Percentiles rank a stretch among this genome's conserved stretches.
These are phyloP conservation scores for Hormaphis cornu DNA, from an alignment of 1,140 invertebrate genomes.

Conservation along the genomic window DNA sequence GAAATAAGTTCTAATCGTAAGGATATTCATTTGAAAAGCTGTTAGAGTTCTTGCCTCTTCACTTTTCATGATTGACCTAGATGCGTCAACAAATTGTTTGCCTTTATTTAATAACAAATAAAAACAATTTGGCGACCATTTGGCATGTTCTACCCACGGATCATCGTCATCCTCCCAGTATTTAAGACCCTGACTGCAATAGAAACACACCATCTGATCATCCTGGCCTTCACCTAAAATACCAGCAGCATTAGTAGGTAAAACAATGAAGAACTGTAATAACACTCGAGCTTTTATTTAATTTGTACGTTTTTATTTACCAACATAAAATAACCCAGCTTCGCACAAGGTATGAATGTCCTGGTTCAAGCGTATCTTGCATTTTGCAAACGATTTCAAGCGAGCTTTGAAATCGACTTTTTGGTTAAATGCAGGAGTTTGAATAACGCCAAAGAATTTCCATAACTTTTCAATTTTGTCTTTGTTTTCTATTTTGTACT, in stretches of 20 bases:
- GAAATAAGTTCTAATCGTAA: too few species aligned
- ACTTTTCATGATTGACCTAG: constrained; percentile 37
- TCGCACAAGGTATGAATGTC: constrained; percentile 65
- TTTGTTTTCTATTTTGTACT: too few species aligned
- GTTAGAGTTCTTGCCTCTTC: constrained; percentile 40
- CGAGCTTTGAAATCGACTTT: too few species aligned
- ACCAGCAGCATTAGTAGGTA: not conserved
- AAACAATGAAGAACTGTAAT: not conserved
- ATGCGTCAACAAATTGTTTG: constrained; percentile 52
- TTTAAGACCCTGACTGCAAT: constrained; percentile 76
- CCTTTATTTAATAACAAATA: constrained; percentile 67
- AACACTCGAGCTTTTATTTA: not conserved
- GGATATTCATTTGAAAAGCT: too few species aligned
- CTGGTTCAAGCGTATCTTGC: constrained; percentile 65
- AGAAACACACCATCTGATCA: constrained; percentile 76
- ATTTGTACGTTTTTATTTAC: constrained; percentile 40
- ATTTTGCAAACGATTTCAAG: constrained; percentile 58
- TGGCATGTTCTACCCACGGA: constrained; percentile 79
- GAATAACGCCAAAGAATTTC: too few species aligned
- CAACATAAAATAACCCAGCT: constrained; percentile 83
- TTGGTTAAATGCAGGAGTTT: too few species aligned
- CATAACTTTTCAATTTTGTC: too few species aligned
- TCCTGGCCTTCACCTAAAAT: constrained; percentile 46
- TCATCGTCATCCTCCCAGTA: constrained; percentile 77
- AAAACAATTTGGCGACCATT: constrained; percentile 69